Evolutionary conservation across 2,888 invertebrate species (phyloP).

Genomic region (Orthosia incerta): DNA sequence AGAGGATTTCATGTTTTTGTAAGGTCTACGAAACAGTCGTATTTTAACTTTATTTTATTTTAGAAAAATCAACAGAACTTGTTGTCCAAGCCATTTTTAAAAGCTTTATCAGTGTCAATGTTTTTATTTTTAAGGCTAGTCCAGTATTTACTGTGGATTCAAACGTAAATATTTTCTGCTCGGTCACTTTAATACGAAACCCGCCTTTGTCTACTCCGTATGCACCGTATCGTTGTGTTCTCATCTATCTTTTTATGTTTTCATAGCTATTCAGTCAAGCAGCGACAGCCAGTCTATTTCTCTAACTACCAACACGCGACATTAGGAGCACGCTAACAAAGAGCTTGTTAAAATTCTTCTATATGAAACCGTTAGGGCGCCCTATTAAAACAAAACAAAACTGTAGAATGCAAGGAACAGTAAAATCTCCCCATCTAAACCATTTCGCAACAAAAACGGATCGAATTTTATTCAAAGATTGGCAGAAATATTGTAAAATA

Average conservation of each 20-base stretch:
- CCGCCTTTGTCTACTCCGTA: constrained; percentile 33
- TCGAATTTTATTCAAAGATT: constrained; percentile 17
- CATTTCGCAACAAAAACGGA: constrained; percentile 53
- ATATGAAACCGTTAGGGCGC: constrained; percentile 74
- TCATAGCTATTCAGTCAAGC: constrained; percentile 62
- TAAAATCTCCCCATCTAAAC: constrained; percentile 46
- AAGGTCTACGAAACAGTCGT: constrained; percentile 23
- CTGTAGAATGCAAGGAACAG: constrained; percentile 59
- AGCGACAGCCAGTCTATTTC: constrained; percentile 60
- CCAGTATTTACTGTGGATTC: constrained; percentile 25
- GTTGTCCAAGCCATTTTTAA: constrained; percentile 17
- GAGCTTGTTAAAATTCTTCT: constrained; percentile 89
- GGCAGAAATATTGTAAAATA: constrained; percentile 39
- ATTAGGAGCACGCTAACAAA: constrained; percentile 80
- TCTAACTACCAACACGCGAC: constrained; percentile 68
- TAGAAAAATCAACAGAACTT: constrained; percentile 18
- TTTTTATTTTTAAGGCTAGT: constrained; percentile 21
- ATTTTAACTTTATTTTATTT: constrained; percentile 23
- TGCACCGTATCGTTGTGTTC: constrained; percentile 48
- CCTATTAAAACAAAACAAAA: constrained; percentile 84
- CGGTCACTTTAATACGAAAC: constrained; percentile 21
- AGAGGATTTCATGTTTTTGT: constrained; percentile 42
- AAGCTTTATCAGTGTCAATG: constrained; percentile 34
- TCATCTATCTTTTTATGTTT: constrained; percentile 58
- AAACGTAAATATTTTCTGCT: constrained; percentile 27